These are phyloP conservation scores for Oreochromis grahami DNA, from an alignment of 2,797 vertebrate species.

Conservation along the genomic window DNA sequence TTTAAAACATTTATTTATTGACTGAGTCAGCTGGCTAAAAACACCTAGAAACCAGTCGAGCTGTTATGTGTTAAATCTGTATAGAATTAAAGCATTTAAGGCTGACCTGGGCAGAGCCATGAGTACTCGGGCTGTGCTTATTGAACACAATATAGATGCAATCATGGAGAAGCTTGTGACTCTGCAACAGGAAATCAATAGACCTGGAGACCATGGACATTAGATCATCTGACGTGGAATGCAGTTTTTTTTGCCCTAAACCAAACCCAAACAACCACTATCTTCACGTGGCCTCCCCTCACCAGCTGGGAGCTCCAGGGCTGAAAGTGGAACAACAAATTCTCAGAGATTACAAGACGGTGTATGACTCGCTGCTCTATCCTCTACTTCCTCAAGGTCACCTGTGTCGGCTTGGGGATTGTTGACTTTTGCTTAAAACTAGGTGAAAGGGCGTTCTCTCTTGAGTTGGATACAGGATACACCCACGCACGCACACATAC, in stretches of 20 bases:
- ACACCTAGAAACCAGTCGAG: not conserved
- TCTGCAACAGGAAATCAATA: not conserved
- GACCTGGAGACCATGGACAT: not conserved
- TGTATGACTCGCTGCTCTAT: not conserved
- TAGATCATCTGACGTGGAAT: not conserved
- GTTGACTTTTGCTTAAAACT: not conserved
- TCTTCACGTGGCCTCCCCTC: not conserved
- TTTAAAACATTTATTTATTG: not conserved
- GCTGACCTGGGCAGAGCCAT: no score
- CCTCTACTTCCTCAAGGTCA: not conserved
- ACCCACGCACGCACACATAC: not conserved
- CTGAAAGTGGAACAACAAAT: not conserved
- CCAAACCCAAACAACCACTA: not conserved
- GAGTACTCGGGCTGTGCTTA: no score
- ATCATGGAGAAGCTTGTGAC: no score
- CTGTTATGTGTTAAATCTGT: not conserved
- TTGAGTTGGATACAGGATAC: not conserved
- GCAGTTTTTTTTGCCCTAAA: fast-evolving
- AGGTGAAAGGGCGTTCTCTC: not conserved
- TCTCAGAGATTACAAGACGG: fast-evolving
- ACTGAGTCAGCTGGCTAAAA: not conserved
- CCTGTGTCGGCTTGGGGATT: not conserved
- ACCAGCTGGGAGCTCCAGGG: not conserved
- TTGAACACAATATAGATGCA: no score
- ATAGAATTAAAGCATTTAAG: not conserved